These are phyloP conservation scores for Champsocephalus esox DNA, from an alignment of 2,797 vertebrate species.

Conservation along the genomic window DNA sequence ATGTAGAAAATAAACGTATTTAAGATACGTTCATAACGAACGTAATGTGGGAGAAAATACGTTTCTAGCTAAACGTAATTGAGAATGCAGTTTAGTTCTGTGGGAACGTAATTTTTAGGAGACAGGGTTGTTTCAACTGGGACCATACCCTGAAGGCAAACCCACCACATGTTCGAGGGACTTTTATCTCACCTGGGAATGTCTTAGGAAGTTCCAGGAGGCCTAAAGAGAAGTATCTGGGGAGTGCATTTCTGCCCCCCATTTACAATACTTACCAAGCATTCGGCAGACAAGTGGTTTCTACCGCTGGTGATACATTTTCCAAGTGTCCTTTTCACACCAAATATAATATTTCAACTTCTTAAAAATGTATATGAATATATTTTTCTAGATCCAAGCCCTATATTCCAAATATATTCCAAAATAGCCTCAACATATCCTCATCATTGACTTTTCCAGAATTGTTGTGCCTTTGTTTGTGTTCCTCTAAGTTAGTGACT, in stretches of 20 bases:
- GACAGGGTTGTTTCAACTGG: neutral
- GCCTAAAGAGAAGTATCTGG: neutral
- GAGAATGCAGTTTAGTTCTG: too few species aligned
- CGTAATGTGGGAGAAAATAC: too few species aligned
- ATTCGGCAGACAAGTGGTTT: neutral
- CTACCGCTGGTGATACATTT: neutral
- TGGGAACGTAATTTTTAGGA: too few species aligned
- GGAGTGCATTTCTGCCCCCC: neutral
- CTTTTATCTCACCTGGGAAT: constrained; percentile 20
- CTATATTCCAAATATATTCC: neutral
- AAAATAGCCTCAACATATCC: neutral
- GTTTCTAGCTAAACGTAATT: too few species aligned
- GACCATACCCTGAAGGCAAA: constrained; percentile 5
- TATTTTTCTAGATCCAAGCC: neutral
- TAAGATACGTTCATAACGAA: too few species aligned
- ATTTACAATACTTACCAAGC: neutral
- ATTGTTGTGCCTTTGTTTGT: neutral
- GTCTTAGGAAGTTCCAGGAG: constrained; percentile 1
- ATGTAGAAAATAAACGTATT: too few species aligned
- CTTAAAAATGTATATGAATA: neutral
- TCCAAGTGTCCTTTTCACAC: neutral
- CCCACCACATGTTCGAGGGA: neutral
- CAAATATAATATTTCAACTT: neutral
- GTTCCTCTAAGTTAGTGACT: constrained; percentile 44
- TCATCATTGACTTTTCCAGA: neutral